Percentiles rank a stretch among this genome's conserved stretches.
These are phyloP conservation scores for Sturnus vulgaris DNA, from an alignment of 2,113 vertebrate species.

Conservation along the genomic window DNA sequence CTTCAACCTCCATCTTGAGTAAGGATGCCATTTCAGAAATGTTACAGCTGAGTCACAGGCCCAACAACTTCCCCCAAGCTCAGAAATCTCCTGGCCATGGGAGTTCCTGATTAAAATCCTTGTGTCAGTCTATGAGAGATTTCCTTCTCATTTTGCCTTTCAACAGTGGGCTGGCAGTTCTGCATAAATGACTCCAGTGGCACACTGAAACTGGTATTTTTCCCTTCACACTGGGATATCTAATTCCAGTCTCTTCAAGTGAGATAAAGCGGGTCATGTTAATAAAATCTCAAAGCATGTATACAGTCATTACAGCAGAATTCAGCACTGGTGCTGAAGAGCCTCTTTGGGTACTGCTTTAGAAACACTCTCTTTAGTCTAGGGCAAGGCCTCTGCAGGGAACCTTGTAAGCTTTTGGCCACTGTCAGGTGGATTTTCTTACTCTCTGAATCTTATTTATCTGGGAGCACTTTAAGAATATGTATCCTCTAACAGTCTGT, in stretches of 20 bases:
- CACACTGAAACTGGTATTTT: neutral
- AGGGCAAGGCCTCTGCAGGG: neutral
- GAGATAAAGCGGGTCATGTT: neutral
- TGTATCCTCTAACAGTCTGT: neutral
- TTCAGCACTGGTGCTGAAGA: neutral
- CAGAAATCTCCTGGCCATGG: neutral
- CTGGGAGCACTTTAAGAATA: neutral
- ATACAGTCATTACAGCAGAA: neutral
- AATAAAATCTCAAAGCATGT: neutral
- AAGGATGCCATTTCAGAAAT: neutral
- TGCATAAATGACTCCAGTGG: neutral
- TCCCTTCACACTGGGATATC: neutral
- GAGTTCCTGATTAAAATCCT: neutral
- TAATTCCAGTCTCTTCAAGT: neutral
- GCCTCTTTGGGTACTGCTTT: neutral
- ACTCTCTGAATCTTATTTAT: neutral
- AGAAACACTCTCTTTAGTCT: neutral
- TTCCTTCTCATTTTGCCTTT: neutral
- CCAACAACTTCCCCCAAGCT: neutral
- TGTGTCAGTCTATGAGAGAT: neutral
- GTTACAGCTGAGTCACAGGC: neutral
- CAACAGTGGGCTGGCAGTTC: neutral
- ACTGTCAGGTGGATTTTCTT: neutral
- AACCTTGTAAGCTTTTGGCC: neutral
- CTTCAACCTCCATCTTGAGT: neutral